Percentiles rank a stretch among this genome's conserved stretches.
phyloP scores from a whole-genome alignment of 2,113 vertebrate genomes.

The Rhinolophus sinicus region DNA sequence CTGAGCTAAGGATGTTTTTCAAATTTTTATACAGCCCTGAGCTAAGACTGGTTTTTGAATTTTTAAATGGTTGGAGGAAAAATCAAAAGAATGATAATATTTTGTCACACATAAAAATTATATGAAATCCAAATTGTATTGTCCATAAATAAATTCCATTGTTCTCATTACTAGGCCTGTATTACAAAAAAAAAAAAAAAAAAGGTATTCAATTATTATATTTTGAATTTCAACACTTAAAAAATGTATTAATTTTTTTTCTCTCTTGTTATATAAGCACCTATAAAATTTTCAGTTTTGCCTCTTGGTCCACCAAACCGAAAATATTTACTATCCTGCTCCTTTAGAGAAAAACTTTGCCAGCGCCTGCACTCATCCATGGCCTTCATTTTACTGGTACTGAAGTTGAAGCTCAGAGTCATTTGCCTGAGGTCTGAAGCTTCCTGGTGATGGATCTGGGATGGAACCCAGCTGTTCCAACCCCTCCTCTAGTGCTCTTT shows the following conservation, averaged over 20 bases:
- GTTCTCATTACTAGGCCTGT: not conserved
- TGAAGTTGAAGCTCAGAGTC: not conserved
- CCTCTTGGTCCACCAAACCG: not conserved
- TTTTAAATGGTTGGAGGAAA: not conserved
- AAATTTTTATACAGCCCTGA: not conserved
- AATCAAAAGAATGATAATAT: not conserved
- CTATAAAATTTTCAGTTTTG: slow-evolving; percentile 20
- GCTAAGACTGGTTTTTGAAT: not conserved
- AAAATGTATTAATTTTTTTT: not conserved
- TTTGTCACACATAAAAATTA: slow-evolving; percentile 40
- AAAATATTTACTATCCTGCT: not conserved
- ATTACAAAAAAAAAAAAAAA: slow-evolving; percentile 1
- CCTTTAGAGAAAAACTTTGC: not conserved
- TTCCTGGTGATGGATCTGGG: not conserved
- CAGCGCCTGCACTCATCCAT: not conserved
- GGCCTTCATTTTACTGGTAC: not conserved
- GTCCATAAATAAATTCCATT: slow-evolving; percentile 14
- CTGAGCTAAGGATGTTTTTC: not conserved
- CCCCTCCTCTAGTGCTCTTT: not conserved
- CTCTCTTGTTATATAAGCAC: not conserved
- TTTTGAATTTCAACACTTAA: slow-evolving; percentile 32
- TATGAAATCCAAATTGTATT: slow-evolving; percentile 31
- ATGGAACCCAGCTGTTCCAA: not conserved
- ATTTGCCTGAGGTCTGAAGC: not conserved
- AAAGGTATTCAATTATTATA: not conserved